Evolutionary conservation across 2,113 vertebrate species (phyloP).

Genomic region (Oriolus oriolus): DNA sequence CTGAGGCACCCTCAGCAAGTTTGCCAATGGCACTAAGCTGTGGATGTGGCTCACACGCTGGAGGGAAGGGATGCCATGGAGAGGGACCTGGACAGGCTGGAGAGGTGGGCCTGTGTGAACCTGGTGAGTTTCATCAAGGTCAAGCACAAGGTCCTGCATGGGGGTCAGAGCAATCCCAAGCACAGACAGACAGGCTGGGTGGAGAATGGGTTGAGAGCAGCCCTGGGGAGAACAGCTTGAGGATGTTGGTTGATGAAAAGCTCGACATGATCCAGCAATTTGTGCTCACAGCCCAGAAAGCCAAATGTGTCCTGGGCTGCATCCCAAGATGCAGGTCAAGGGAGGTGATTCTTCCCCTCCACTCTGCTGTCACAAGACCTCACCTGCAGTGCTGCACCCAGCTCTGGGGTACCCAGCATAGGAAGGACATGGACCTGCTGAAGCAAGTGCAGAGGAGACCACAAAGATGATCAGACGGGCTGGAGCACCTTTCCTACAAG

Average conservation of each 20-base stretch:
- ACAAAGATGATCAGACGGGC: background rate
- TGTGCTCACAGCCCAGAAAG: background rate
- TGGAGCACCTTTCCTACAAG: background rate
- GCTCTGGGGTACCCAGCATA: background rate
- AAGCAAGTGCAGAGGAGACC: background rate
- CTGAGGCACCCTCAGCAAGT: background rate
- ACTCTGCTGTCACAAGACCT: rapidly evolving
- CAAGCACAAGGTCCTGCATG: background rate
- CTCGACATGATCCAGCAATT: background rate
- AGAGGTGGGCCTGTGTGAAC: background rate
- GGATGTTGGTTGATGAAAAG: background rate
- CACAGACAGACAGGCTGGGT: background rate
- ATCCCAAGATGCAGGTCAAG: background rate
- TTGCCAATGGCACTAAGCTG: background rate
- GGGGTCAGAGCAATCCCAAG: background rate
- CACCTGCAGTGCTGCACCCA: background rate
- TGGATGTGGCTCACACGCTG: background rate
- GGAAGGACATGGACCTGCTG: background rate
- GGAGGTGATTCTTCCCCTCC: background rate
- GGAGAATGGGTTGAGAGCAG: background rate
- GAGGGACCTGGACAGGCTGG: background rate
- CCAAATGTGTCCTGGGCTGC: background rate
- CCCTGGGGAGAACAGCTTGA: background rate
- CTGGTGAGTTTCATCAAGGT: background rate
- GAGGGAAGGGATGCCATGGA: background rate